A percentile compares a stretch with the other conserved stretches of the same genome.
Evolutionary conservation across 2,113 vertebrate genomes (phyloP).

Genomic region (Ptilorrhoa leucosticta): DNA sequence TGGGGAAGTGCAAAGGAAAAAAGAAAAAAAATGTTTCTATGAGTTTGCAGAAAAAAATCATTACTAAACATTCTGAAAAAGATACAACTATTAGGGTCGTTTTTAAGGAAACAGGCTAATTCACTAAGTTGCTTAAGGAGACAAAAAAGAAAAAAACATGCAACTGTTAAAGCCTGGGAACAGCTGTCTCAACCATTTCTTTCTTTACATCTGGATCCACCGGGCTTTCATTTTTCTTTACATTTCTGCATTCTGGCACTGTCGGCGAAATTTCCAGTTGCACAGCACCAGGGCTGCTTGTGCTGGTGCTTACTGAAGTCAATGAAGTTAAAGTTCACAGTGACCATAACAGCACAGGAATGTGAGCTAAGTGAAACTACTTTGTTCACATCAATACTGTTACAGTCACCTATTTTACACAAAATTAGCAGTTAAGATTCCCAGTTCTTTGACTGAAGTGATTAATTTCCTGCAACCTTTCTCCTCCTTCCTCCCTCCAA

Average conservation of each 20-base stretch:
- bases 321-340: not conserved
- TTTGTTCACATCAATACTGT: not conserved
- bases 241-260: not conserved
- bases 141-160: not conserved
- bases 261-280: not conserved
- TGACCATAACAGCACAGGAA: not conserved
- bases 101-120: not conserved
- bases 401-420: not conserved
- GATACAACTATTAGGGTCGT: not conserved
- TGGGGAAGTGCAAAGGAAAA: not conserved
- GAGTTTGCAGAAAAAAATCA: not conserved
- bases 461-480: slow-evolving; percentile 43
- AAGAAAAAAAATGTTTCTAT: not conserved
- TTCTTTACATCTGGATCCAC: not conserved
- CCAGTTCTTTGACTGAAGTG: not conserved
- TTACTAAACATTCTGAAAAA: not conserved
- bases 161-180: not conserved
- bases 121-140: not conserved
- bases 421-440: not conserved
- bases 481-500: slow-evolving; percentile 19
- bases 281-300: not conserved
- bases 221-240: not conserved
- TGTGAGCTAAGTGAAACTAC: not conserved
- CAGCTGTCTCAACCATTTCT: not conserved
- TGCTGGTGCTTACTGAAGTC: not conserved